Base-by-base conservation (phyloP, 2,797 vertebrate genomes). In the Onychomys arenicola region DNA sequence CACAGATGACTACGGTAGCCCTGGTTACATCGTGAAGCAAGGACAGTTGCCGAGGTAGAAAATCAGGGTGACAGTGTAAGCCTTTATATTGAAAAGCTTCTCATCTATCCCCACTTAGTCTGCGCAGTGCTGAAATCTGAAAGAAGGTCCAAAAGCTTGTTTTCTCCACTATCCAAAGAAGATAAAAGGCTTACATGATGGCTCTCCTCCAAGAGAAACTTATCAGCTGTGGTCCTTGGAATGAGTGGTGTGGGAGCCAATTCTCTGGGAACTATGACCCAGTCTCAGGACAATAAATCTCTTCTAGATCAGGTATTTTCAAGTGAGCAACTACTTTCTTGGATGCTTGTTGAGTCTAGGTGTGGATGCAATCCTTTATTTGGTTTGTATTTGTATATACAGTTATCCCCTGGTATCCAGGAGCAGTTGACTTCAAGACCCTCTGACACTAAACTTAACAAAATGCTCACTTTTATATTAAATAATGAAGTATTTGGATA, bases 281-380 rank as follows among this genome's bases (percentile, higher is more conserved):
- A 37, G 61, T 88, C 63, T 67, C 1, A 25, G 43, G 52, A 32
- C 8, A 4, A 32, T 4, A 69, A 7, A 69, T 3, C 59, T 78
- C 16, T 91, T 67, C 81, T 84, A 65, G 80, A 57, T 82, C 43
- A 87, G 67, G 32, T 21, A 94, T 55, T 90, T 90, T 86, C 57
- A 94, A 93, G 75, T 43, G 61, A 86, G 59, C 16, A 67, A 71
- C 6, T 7, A 84, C 52, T 80, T 85, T 82, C 86, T 95, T 86
- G n/a, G 10, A 21, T 23, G 67, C 59, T 49, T 1, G 40, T 61
- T 89, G 43, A 55, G 67, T 46, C 12, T 49, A 69, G 32, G 10
- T 32, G 0, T 0, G 2, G 82, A 52, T 83, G 43, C 55, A 27
- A 80, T 80, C 77, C 83, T 88, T 91, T 43, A 29, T 89, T 85